Conservation (phyloP, 2,113 vertebrate genomes). For the Morphnarchus princeps region DNA sequence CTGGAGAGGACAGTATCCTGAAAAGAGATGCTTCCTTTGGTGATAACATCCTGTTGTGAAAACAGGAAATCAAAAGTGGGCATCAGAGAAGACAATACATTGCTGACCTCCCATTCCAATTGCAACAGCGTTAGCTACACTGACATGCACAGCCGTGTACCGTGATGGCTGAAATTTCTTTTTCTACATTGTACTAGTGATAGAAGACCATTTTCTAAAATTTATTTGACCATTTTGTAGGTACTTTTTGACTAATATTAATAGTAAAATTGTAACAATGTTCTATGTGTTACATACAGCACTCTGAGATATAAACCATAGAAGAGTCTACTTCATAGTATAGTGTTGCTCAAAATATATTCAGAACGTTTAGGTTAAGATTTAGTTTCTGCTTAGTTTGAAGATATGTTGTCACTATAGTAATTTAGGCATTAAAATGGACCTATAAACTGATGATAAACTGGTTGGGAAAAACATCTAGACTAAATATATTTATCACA, state of each 20-base stretch:
- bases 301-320: constrained; percentile 14
- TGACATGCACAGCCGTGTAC: background rate
- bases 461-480: background rate
- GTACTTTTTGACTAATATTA: background rate
- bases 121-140: background rate
- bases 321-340: background rate
- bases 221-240: background rate
- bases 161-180: background rate
- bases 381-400: constrained; percentile 17
- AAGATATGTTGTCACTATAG: background rate
- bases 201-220: background rate
- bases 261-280: background rate
- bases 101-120: background rate
- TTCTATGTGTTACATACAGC: background rate
- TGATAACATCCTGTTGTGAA: background rate
- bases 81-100: background rate
- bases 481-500: background rate
- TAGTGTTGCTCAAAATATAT: background rate
- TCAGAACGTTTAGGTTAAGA: background rate
- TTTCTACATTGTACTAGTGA: background rate
- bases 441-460: background rate
- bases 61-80: background rate
- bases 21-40: background rate
- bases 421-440: background rate
- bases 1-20: background rate